These are phyloP conservation scores for Octodon degus DNA, from an alignment of 2,113 vertebrate genomes.

Conservation along the genomic window DNA sequence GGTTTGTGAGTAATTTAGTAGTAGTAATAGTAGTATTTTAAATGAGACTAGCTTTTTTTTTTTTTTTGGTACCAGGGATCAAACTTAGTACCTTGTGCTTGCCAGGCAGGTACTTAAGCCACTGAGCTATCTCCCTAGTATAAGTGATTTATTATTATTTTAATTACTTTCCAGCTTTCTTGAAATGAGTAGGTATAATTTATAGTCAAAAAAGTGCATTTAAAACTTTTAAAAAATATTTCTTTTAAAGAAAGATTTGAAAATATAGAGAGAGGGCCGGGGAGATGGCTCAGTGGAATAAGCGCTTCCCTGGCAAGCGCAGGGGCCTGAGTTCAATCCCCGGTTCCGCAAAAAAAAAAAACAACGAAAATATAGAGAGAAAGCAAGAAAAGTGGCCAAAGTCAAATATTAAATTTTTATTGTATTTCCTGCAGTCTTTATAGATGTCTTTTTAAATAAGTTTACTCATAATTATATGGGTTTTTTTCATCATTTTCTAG, in stretches of 20 bases:
- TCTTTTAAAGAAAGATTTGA: constrained; percentile 49
- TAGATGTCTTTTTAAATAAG: constrained; percentile 1
- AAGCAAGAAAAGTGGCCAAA: neutral
- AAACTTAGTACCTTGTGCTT: too few relatives aligned
- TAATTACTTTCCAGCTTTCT: constrained; percentile 40
- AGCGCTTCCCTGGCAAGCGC: too few relatives aligned
- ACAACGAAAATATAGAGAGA: constrained; percentile 21
- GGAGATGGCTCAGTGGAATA: too few relatives aligned
- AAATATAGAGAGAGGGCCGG: neutral
- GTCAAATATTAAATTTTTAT: neutral
- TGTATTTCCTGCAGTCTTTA: constrained; percentile 43
- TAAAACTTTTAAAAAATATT: neutral
- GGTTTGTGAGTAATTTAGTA: neutral
- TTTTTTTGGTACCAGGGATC: too few relatives aligned
- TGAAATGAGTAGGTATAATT: constrained; percentile 4
- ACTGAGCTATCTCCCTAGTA: too few relatives aligned
- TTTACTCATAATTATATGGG: neutral
- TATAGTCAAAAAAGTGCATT: constrained; percentile 21
- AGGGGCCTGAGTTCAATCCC: too few relatives aligned
- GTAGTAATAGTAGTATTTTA: too few relatives aligned
- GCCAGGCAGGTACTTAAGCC: too few relatives aligned
- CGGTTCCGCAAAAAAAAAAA: too few relatives aligned
- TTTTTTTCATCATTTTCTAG: neutral
- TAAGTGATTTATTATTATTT: neutral
- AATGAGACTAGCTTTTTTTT: too few relatives aligned